Conservation (phyloP, 2,113 vertebrate genomes). For the Corythornis vintsioides region DNA sequence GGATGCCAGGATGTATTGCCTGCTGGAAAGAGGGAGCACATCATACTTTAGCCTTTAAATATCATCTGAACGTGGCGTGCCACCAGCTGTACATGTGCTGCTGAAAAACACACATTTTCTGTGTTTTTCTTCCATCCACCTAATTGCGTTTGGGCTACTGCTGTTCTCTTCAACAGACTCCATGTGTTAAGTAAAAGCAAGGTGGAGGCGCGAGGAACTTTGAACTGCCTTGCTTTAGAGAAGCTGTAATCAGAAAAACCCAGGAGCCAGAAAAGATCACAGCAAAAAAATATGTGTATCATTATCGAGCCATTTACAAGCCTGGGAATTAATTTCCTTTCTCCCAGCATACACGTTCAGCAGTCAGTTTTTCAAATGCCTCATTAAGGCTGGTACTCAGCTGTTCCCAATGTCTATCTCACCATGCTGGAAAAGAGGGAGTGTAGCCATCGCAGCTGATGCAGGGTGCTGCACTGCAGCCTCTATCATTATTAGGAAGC, state of each 20-base stretch:
- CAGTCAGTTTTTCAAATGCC: conserved; percentile 20
- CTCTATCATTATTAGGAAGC: neutral
- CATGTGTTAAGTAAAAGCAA: neutral
- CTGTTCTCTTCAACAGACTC: neutral
- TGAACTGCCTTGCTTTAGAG: neutral
- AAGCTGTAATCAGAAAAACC: neutral
- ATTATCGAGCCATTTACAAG: conserved; percentile 4
- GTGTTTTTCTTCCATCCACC: neutral
- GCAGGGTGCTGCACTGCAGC: neutral
- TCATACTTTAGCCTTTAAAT: neutral
- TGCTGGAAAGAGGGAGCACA: conserved; percentile 4
- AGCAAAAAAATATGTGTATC: neutral
- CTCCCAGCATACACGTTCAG: neutral
- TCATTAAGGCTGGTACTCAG: conserved; percentile 21
- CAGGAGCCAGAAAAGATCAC: neutral
- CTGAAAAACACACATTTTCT: neutral
- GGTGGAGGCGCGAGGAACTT: neutral
- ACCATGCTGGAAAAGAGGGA: neutral
- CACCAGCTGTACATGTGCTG: neutral
- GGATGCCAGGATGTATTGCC: conserved; percentile 57
- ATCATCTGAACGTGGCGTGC: neutral
- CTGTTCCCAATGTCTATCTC: neutral
- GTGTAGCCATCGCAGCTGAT: neutral
- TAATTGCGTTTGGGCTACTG: neutral
- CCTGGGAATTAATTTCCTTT: conserved; percentile 47